phyloP scores from a whole-genome alignment of 1,140 invertebrate genomes.

The Thaumetopoea pityocampa region DNA sequence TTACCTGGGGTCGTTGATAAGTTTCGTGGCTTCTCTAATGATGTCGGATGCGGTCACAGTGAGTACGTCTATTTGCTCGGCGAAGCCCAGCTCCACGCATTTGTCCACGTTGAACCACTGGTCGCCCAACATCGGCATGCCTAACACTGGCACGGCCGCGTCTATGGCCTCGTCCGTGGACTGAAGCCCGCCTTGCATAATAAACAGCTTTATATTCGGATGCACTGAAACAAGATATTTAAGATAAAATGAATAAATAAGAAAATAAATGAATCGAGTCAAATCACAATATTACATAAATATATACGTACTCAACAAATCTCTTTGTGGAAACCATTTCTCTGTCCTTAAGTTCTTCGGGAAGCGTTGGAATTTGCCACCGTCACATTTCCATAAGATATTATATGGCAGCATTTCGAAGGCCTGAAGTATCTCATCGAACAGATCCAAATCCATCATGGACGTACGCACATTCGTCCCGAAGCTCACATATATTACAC shows the following conservation, averaged over 20 bases:
- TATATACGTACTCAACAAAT: slow-evolving; percentile 59
- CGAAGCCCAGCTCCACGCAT: slow-evolving; percentile 6
- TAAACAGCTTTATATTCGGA: slow-evolving; percentile 71
- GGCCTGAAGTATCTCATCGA: slow-evolving; percentile 30
- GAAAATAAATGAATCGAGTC: not conserved
- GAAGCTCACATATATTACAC: slow-evolving; percentile 42
- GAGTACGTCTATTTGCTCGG: slow-evolving; percentile 3
- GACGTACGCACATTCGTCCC: slow-evolving; percentile 35
- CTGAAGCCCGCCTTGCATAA: slow-evolving; percentile 77
- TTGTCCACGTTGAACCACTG: slow-evolving; percentile 30
- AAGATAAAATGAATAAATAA: slow-evolving; percentile 2
- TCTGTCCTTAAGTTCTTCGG: slow-evolving; percentile 73
- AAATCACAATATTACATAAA: not conserved
- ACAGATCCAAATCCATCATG: slow-evolving; percentile 12
- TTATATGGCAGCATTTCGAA: slow-evolving; percentile 52
- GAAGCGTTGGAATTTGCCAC: slow-evolving; percentile 25
- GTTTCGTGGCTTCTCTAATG: slow-evolving; percentile 6
- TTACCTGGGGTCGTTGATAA: slow-evolving; percentile 8
- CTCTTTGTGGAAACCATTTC: slow-evolving; percentile 79
- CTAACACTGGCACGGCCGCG: slow-evolving; percentile 74
- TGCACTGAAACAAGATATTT: slow-evolving; percentile 54
- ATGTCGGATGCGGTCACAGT: slow-evolving; percentile 13
- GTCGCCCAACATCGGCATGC: slow-evolving; percentile 42
- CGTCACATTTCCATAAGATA: slow-evolving; percentile 68
- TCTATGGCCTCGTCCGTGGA: slow-evolving; percentile 76